phyloP scores from a whole-genome alignment of 2,888 invertebrate species.

The Scaptomyza reducta region DNA sequence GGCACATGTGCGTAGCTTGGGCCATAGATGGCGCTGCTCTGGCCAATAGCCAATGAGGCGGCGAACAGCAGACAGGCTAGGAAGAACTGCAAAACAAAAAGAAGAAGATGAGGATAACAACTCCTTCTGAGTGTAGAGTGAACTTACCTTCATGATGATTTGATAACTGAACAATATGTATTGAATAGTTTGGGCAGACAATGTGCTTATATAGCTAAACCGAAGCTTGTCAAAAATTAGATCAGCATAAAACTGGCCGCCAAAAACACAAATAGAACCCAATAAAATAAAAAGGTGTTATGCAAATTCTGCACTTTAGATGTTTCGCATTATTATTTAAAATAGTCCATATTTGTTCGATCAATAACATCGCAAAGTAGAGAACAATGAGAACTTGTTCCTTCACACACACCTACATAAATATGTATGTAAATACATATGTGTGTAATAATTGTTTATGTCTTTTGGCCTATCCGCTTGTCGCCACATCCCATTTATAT shows the following conservation, averaged over 20 bases:
- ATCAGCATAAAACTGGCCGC: constrained; percentile 53
- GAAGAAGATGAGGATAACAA: not conserved
- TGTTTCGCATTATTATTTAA: constrained; percentile 49
- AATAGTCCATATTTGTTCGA: constrained; percentile 30
- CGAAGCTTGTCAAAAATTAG: constrained; percentile 52
- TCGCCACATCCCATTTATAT: constrained; percentile 6
- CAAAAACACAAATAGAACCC: constrained; percentile 43
- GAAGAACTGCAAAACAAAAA: constrained; percentile 55
- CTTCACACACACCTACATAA: constrained; percentile 17
- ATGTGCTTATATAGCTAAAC: constrained; percentile 51
- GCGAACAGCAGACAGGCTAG: constrained; percentile 60
- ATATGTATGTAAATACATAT: not conserved
- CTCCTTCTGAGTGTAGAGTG: not conserved
- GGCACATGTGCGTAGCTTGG: constrained; percentile 46
- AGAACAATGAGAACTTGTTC: constrained; percentile 75
- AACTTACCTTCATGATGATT: constrained; percentile 70
- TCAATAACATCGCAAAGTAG: too few species aligned
- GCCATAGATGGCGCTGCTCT: constrained; percentile 65
- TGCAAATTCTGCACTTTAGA: constrained; percentile 37
- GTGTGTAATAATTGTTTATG: not conserved
- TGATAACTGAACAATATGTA: constrained; percentile 55
- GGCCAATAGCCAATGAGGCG: constrained; percentile 64
- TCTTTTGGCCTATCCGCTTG: not conserved
- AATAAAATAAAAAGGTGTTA: constrained; percentile 39
- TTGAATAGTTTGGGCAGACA: constrained; percentile 35